Conservation (phyloP, 2,888 invertebrate genomes). For the Tillus elongatus region DNA sequence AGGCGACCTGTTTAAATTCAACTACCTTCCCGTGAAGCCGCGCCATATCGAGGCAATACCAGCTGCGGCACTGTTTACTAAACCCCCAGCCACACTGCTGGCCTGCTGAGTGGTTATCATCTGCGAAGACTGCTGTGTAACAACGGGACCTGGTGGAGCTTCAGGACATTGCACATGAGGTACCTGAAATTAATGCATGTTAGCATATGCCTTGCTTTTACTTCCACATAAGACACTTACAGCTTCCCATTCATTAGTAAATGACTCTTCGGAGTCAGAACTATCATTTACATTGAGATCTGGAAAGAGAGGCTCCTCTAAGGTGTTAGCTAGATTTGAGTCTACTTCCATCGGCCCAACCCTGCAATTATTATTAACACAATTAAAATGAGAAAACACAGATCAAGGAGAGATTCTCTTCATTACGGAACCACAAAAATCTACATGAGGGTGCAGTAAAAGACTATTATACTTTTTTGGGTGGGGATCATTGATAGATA, state of each 20-base stretch:
- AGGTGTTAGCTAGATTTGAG: conserved; percentile 46
- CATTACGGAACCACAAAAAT: too few species aligned
- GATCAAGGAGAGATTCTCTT: too few species aligned
- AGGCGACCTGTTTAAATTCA: conserved; percentile 9
- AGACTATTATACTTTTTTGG: too few species aligned
- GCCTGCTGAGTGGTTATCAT: conserved; percentile 38
- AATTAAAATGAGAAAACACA: too few species aligned
- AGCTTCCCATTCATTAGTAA: conserved; percentile 74
- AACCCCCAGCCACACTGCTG: conserved; percentile 58
- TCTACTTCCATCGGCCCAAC: conserved; percentile 56
- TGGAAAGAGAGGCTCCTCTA: conserved; percentile 54
- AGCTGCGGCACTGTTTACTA: conserved; percentile 74
- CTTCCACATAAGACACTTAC: conserved; percentile 44
- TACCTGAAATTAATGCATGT: conserved; percentile 36
- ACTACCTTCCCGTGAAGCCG: conserved; percentile 52
- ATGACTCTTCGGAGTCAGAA: conserved; percentile 60
- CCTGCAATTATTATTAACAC: too few species aligned
- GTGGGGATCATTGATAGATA: too few species aligned
- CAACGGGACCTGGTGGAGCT: conserved; percentile 33
- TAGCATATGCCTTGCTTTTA: too few species aligned
- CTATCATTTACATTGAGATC: conserved; percentile 56
- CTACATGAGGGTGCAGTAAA: too few species aligned
- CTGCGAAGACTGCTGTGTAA: conserved; percentile 37
- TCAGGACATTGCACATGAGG: conserved; percentile 50
- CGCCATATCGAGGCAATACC: conserved; percentile 75